Base-by-base conservation (phyloP, 2,888 invertebrate species). In the Pemphredon lugubris region DNA sequence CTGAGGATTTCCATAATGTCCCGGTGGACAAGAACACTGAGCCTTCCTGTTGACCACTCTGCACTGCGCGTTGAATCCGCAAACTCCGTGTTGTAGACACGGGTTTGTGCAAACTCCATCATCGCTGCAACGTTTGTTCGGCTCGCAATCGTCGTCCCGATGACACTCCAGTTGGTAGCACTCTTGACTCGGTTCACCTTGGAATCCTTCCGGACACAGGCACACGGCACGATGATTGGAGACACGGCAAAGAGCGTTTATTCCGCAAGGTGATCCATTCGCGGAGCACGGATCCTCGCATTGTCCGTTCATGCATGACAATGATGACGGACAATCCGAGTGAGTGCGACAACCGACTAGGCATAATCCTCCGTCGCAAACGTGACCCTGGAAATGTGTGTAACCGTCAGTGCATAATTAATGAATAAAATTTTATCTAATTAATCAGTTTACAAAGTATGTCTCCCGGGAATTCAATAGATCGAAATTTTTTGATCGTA, bases 41-140 rank as follows among this genome's bases (percentile, higher is more conserved):
- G 96, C 94, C 77, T 92, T 91, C 86, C 95, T 92, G 81, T 95
- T 93, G 14, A 94, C 91, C 7, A 96, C 94, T 39, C 95, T 93
- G 84, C 97, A 97, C 82, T 96, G 95, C 0, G 96, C 96, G 88
- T 96, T 96, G 26, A 93, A 90, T 11, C 97, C 97, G 84, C 97
- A 97, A 26, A 94, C 93, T 6, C 94, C 94, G 34, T 92, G 91
- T 83, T 94, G 94, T 48, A 94, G 87, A 85, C 97, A 97, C 0
- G 97, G 96, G 90, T 97, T 97, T 81, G 94, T 94, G 85, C 97
- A 97, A 21, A 94, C 94, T 3, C 94, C 92, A 53, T 92, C 91
- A 9, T 90, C 87, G 77, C 93, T 93, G 85, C 97, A 97, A 75
- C 93, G 92, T 89, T 96, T 96, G 82, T 94, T 95, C 1, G 92